phyloP scores from a whole-genome alignment of 2,113 vertebrate genomes.

The Pituophis catenifer region DNA sequence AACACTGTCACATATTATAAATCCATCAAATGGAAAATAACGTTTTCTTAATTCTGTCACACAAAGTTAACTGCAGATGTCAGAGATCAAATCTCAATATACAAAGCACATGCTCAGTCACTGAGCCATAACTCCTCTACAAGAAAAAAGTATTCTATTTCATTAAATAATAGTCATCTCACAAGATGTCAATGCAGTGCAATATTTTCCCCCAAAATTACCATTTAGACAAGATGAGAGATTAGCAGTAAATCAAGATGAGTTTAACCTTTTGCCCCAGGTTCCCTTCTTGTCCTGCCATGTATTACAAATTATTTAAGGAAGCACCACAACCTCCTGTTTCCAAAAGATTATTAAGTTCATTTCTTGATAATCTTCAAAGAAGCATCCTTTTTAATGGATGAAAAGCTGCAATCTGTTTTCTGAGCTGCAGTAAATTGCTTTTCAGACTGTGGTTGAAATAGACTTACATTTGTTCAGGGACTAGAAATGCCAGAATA shows the following conservation, averaged over 20 bases:
- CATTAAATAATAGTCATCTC: background rate
- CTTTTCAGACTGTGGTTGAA: constrained; percentile 21
- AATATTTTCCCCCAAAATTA: constrained; percentile 19
- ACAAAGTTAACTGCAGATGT: background rate
- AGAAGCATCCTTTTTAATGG: background rate
- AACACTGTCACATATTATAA: background rate
- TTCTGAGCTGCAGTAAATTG: constrained; percentile 24
- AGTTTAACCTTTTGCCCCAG: background rate
- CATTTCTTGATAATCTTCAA: constrained; percentile 24
- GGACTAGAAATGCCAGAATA: background rate
- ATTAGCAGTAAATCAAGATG: constrained; percentile 2
- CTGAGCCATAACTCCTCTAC: background rate
- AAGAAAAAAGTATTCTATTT: background rate
- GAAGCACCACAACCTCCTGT: background rate
- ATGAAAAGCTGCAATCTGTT: constrained; percentile 18
- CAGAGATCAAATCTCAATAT: background rate
- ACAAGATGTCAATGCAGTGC: background rate
- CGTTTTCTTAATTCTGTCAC: background rate
- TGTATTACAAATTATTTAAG: constrained; percentile 3
- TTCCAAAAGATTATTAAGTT: constrained; percentile 5
- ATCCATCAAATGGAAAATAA: background rate
- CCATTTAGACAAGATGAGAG: background rate
- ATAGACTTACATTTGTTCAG: background rate
- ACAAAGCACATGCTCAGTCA: background rate
- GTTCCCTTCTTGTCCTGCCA: background rate